Percentiles rank a stretch among this genome's conserved stretches.
Conservation (phyloP, 2,797 vertebrate species). For the Pseudochirops cupreus region DNA sequence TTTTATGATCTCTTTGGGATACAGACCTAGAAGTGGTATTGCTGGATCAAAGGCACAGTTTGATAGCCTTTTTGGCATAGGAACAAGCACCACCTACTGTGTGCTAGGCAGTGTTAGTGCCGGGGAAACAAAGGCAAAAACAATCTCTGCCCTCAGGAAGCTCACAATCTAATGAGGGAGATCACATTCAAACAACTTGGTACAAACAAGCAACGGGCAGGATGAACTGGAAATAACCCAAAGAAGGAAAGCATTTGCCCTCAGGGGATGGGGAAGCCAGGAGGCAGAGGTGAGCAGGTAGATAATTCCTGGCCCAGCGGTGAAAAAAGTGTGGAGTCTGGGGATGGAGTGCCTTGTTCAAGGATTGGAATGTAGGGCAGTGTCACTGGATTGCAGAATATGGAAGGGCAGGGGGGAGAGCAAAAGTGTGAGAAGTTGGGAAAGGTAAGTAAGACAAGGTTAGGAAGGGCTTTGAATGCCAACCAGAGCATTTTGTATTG, state of each 20-base stretch:
- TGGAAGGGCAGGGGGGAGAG: no score
- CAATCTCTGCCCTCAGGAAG: neutral
- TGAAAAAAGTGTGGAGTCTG: no score
- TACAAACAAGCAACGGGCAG: neutral
- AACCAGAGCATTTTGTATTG: neutral
- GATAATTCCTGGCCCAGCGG: no score
- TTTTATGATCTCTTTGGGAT: neutral
- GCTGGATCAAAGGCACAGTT: neutral
- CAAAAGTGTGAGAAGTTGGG: neutral
- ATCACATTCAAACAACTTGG: neutral
- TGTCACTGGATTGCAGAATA: neutral
- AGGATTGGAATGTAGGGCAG: neutral
- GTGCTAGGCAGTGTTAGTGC: neutral
- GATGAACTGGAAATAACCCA: neutral
- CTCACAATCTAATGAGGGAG: neutral
- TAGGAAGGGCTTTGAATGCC: no score
- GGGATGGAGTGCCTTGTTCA: neutral
- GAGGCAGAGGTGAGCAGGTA: neutral
- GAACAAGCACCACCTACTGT: neutral
- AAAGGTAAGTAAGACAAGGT: neutral
- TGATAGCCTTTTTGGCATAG: neutral
- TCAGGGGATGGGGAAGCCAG: neutral
- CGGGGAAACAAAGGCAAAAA: neutral
- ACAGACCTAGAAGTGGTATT: neutral
- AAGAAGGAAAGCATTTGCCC: neutral